A percentile compares a stretch with the other conserved stretches of the same genome.
Conservation (phyloP, 2,797 vertebrate species). For the Varecia variegata region DNA sequence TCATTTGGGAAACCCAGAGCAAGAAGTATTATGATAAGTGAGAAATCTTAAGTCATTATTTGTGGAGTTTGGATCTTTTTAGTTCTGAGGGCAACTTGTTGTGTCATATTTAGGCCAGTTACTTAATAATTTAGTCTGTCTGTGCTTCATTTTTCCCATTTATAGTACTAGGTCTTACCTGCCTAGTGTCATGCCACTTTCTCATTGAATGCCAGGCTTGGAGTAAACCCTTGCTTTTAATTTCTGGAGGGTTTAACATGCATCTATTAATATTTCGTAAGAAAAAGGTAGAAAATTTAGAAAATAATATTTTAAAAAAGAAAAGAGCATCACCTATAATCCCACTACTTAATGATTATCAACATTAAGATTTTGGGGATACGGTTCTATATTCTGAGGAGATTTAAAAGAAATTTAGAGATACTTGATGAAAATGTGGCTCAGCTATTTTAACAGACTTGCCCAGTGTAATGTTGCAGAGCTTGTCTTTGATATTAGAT, state of each 20-base stretch:
- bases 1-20: neutral
- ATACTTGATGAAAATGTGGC: neutral
- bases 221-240: neutral
- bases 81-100: neutral
- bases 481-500: neutral
- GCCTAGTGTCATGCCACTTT: neutral
- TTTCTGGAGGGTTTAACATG: neutral
- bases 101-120: neutral
- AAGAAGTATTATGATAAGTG: neutral
- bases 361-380: neutral
- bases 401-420: neutral
- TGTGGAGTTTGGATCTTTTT: neutral
- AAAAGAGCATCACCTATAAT: neutral
- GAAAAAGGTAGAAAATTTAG: neutral
- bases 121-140: neutral
- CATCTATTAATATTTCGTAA: neutral
- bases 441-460: neutral
- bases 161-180: neutral
- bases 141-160: neutral
- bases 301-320: neutral
- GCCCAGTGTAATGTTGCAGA: neutral
- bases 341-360: neutral
- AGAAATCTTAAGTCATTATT: neutral
- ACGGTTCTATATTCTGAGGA: neutral
- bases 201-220: neutral